Evolutionary conservation across 2,797 vertebrate genomes (phyloP).

Genomic region (Chiroxiphia lanceolata): DNA sequence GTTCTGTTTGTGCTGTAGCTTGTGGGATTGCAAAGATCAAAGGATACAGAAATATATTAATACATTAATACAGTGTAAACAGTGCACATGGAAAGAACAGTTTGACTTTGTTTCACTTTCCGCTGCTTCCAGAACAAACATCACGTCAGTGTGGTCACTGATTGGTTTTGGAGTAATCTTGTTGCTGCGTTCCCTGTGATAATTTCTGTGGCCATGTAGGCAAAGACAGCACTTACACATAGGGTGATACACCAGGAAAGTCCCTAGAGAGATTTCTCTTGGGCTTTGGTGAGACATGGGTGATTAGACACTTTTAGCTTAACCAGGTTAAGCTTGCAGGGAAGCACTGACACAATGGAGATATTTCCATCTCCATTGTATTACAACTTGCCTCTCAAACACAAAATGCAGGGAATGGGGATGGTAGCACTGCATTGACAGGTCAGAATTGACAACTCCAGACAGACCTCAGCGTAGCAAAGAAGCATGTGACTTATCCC

Average conservation of each 20-base stretch:
- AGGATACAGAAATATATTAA: background rate
- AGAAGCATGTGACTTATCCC: background rate
- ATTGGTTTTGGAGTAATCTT: background rate
- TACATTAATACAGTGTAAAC: background rate
- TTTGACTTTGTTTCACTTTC: background rate
- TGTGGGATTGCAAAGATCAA: background rate
- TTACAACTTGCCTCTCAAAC: background rate
- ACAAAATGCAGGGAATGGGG: no score
- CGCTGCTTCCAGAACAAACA: background rate
- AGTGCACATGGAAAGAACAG: background rate
- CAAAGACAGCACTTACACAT: background rate
- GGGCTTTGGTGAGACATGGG: background rate
- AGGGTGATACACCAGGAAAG: background rate
- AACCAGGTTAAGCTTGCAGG: background rate
- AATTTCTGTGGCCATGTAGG: background rate
- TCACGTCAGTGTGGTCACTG: accelerated
- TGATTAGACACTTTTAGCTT: background rate
- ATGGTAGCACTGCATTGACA: background rate
- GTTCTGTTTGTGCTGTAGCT: background rate
- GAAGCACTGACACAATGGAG: accelerated
- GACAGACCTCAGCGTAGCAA: background rate
- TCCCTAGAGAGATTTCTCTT: background rate
- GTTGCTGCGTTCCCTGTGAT: accelerated
- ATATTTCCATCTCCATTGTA: background rate
- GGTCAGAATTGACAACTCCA: background rate